phyloP scores from a whole-genome alignment of 2,888 invertebrate species.

The Dinocampus coccinellae region DNA sequence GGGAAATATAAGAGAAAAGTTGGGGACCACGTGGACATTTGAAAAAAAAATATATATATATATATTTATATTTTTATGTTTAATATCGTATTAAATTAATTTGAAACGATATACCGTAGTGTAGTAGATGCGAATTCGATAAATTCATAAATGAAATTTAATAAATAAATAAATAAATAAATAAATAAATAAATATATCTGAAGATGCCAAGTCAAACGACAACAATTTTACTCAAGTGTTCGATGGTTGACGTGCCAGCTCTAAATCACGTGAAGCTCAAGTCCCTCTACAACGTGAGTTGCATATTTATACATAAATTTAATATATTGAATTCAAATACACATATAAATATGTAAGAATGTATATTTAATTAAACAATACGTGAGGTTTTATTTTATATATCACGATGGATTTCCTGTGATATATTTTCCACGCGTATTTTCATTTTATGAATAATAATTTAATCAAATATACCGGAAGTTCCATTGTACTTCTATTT shows the following conservation, averaged over 20 bases:
- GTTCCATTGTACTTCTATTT: neutral
- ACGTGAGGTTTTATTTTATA: neutral
- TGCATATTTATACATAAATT: conserved; percentile 2
- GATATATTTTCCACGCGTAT: neutral
- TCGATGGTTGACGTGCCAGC: conserved; percentile 68
- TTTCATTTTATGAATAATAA: neutral
- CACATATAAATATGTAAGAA: neutral
- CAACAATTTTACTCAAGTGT: conserved; percentile 66
- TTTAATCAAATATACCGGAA: neutral
- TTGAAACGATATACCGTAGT: no score
- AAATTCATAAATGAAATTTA: neutral
- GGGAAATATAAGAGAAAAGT: neutral
- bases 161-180: conserved; percentile 3
- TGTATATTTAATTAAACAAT: neutral
- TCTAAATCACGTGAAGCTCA: conserved; percentile 66
- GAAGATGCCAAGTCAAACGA: conserved; percentile 68
- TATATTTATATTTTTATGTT: no score
- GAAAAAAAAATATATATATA: no score
- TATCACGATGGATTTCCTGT: neutral
- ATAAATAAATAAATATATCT: neutral
- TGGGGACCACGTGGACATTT: no score
- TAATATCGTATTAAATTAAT: no score
- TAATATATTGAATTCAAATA: neutral
- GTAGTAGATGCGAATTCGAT: no score
- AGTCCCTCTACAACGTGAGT: conserved; percentile 65